A percentile compares a stretch with the other conserved stretches of the same genome.
Evolutionary conservation across 2,797 vertebrate species (phyloP).

Genomic region (Myotis daubentonii): DNA sequence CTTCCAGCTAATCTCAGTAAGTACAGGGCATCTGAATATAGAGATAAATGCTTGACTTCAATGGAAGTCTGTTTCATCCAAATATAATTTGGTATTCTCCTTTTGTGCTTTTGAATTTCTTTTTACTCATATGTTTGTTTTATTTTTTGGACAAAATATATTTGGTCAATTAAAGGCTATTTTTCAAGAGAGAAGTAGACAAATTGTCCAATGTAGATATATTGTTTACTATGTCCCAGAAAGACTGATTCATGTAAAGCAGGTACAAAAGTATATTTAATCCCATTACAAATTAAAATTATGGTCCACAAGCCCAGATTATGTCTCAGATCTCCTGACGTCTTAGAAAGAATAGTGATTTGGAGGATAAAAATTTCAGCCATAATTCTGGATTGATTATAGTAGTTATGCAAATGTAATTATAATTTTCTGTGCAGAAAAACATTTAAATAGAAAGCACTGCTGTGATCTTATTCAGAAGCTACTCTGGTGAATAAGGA

Average conservation of each 20-base stretch:
- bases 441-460: constrained; percentile 78
- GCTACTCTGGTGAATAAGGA: constrained; percentile 80
- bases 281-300: constrained; percentile 73
- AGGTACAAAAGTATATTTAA: constrained; percentile 67
- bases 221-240: constrained; percentile 61
- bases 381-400: constrained; percentile 83
- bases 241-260: constrained; percentile 67
- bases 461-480: constrained; percentile 81
- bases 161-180: constrained; percentile 56
- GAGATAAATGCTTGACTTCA: neutral
- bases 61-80: neutral
- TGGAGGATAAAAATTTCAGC: constrained; percentile 80
- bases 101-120: neutral
- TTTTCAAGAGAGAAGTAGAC: constrained; percentile 63
- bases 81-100: neutral
- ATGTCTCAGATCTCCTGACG: constrained; percentile 65
- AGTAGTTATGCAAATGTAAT: constrained; percentile 85
- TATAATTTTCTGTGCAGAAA: constrained; percentile 81
- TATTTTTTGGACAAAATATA: neutral
- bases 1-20: constrained; percentile 74
- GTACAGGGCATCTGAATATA: constrained; percentile 52
- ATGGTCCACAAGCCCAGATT: constrained; percentile 48
- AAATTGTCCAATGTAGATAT: constrained; percentile 57
- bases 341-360: constrained; percentile 79
- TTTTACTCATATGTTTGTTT: constrained; percentile 8